These are phyloP conservation scores for Pontoporia blainvillei DNA, from an alignment of 2,113 vertebrate genomes.

Conservation along the genomic window DNA sequence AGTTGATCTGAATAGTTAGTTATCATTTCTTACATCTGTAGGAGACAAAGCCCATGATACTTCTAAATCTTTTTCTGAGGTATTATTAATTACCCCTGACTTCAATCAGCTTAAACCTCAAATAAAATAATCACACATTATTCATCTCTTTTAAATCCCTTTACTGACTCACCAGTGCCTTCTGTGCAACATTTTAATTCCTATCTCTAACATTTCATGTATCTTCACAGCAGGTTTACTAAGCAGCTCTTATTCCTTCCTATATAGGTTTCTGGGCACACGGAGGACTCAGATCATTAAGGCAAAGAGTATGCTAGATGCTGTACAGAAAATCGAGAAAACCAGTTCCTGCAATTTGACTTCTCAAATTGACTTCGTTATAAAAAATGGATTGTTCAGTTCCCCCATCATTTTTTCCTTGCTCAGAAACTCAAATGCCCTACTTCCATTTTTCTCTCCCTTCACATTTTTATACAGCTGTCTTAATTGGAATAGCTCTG, in stretches of 20 bases:
- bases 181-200: constrained; percentile 49
- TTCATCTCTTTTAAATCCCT: constrained; percentile 32
- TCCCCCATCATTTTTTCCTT: background rate
- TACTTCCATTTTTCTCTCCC: background rate
- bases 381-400: background rate
- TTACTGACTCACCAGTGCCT: constrained; percentile 29
- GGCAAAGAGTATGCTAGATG: background rate
- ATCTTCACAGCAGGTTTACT: background rate
- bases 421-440: background rate
- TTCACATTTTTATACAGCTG: background rate
- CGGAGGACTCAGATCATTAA: background rate
- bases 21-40: background rate
- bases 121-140: constrained; percentile 31
- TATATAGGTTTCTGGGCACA: background rate
- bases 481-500: constrained; percentile 31
- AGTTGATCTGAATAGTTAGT: background rate
- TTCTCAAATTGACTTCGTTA: constrained; percentile 2
- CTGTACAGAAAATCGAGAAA: background rate
- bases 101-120: constrained; percentile 26
- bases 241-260: background rate
- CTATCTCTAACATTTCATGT: background rate
- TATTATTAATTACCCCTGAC: constrained; percentile 31
- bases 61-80: background rate
- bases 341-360: background rate
- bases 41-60: background rate